phyloP scores from a whole-genome alignment of 2,888 invertebrate species.

The Drosophila borborema region DNA sequence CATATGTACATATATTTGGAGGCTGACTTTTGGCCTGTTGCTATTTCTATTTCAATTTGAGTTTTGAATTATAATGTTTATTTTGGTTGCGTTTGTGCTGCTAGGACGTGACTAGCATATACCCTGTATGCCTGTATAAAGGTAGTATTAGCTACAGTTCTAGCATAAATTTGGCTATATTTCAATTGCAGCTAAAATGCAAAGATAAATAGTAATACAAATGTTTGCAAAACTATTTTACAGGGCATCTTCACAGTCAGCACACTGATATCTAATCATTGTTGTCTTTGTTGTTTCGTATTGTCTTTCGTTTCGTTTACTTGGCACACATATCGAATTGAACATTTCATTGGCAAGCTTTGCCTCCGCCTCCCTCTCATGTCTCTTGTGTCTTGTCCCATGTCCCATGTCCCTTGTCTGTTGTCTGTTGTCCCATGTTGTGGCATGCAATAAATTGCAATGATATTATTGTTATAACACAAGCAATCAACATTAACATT shows the following conservation, averaged over 20 bases:
- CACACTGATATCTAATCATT: background rate
- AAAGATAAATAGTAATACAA: background rate
- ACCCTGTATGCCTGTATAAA: background rate
- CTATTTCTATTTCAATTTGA: slow-evolving; percentile 42
- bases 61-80: slow-evolving; percentile 53
- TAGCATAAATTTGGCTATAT: too few species aligned
- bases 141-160: background rate
- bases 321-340: slow-evolving; percentile 67
- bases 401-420: background rate
- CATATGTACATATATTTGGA: slow-evolving; percentile 8
- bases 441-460: slow-evolving; percentile 52
- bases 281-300: slow-evolving; percentile 17
- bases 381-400: background rate
- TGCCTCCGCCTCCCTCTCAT: background rate
- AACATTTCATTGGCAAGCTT: slow-evolving; percentile 67
- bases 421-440: slow-evolving; percentile 8
- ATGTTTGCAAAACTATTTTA: background rate
- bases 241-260: slow-evolving; percentile 19
- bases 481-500: slow-evolving; percentile 55
- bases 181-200: background rate
- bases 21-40: slow-evolving; percentile 48
- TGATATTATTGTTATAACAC: slow-evolving; percentile 35
- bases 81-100: slow-evolving; percentile 42
- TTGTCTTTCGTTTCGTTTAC: slow-evolving; percentile 53
- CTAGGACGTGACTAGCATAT: slow-evolving; percentile 20